Percentiles rank a stretch among this genome's conserved stretches.
These are phyloP conservation scores for Acrocephalus scirpaceus DNA, from an alignment of 2,797 vertebrate species.

Conservation along the genomic window DNA sequence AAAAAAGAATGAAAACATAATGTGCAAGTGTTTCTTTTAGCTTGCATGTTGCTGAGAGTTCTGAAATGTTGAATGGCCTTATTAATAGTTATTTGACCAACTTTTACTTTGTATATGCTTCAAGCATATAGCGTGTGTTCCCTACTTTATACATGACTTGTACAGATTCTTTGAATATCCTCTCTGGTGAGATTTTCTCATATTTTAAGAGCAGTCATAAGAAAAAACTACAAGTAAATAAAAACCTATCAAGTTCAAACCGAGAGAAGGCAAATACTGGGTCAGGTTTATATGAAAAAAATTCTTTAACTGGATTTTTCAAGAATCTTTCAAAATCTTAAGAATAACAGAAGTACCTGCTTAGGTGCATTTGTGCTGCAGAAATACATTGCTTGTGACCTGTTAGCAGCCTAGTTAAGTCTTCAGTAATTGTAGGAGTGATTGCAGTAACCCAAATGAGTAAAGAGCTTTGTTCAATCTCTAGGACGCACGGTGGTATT, in stretches of 20 bases:
- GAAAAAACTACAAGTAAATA: background rate
- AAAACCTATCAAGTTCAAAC: background rate
- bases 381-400: background rate
- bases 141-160: background rate
- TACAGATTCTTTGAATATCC: background rate
- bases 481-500: constrained; percentile 89
- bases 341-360: too few species aligned
- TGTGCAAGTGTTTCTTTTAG: background rate
- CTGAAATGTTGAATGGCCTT: background rate
- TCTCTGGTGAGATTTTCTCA: background rate
- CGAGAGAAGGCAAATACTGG: background rate
- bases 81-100: background rate
- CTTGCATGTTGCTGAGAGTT: background rate
- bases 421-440: background rate
- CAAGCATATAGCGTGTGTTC: background rate
- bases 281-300: background rate
- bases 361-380: background rate
- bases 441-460: background rate
- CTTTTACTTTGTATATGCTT: background rate
- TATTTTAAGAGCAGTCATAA: background rate
- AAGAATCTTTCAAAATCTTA: background rate
- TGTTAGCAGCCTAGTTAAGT: background rate
- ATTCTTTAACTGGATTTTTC: background rate
- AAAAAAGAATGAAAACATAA: background rate
- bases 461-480: constrained; percentile 33